phyloP scores from a whole-genome alignment of 2,888 invertebrate species.

The Ormyrus nitidulus region DNA sequence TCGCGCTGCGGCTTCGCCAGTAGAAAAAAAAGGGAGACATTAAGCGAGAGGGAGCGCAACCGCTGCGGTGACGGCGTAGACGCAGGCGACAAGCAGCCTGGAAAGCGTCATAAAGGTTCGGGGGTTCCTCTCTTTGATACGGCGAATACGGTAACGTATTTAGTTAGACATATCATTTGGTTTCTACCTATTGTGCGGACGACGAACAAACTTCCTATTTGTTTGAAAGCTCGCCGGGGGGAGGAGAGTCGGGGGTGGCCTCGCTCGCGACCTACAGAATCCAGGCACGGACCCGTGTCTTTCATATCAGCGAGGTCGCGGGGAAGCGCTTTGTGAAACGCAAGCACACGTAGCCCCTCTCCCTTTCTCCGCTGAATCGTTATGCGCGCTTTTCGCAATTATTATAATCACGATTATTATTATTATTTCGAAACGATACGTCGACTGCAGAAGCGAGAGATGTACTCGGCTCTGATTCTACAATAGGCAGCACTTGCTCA shows the following conservation, averaged over 20 bases:
- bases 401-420: conserved; percentile 41
- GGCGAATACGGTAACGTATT: conserved; percentile 69
- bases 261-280: conserved; percentile 48
- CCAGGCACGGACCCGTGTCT: conserved; percentile 42
- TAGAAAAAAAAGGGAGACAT: conserved; percentile 38
- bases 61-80: conserved; percentile 43
- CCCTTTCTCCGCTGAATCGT: conserved; percentile 29
- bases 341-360: conserved; percentile 44
- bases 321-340: conserved; percentile 54
- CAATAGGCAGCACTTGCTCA: conserved; percentile 44
- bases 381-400: conserved; percentile 57
- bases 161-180: conserved; percentile 75
- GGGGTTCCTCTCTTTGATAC: conserved; percentile 70
- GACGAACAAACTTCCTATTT: conserved; percentile 73
- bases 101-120: conserved; percentile 74
- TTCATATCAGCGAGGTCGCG: conserved; percentile 57
- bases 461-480: conserved; percentile 43
- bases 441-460: conserved; percentile 46
- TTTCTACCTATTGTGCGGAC: conserved; percentile 72
- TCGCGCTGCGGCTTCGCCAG: too few relatives aligned
- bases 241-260: conserved; percentile 23
- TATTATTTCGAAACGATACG: conserved; percentile 56
- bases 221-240: conserved; percentile 67
- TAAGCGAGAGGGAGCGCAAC: conserved; percentile 47
- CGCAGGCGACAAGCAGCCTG: conserved; percentile 69